Base-by-base conservation (phyloP, 2,888 invertebrate species). In the Coelinius sp. region DNA sequence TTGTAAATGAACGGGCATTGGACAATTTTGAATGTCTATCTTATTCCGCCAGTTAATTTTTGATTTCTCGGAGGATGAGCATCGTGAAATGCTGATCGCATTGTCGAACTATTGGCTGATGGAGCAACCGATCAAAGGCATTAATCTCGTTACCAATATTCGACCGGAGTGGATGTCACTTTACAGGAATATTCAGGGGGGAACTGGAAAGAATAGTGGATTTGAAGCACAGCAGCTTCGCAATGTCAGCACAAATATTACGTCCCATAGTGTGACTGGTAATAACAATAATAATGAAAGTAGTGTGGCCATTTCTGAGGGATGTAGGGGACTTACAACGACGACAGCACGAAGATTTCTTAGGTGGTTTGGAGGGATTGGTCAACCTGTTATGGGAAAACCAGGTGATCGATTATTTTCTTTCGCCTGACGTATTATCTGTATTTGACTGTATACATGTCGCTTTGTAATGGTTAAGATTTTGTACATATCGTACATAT, bases 331-430 rank as follows among this genome's bases (percentile, higher is more conserved):
- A 17, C 84, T 85, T 20, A 81, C 83, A 25, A 85, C 86, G 17
- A 88, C 89, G 27, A 89, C 89, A 7, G 89, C 90, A 10, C 89
- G 90, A 76, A 84, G 90, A 71, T 90, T 90, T 80, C 86, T 90
- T 75, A 87, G 89, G 79, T 90, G 90, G 90, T 90, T 90, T 79
- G 88, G 90, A 53, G 88, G 89, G 74, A 85, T 90, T 35, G 89
- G 90, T 59, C 89, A 90, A 68, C 90, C 90, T 73, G 89, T 90
- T 35, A 89, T 89, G 74, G 89, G 89, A 79, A 90, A 90, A 79
- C 88, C 89, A 84, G 89, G 88, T 85, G 83, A 84, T 66, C 59
- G 41, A 2, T 68, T 12, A 8, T 17, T 24, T 52, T 53, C 1
- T 25, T 53, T 22, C 1, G 3, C 2, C 4, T 7, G 6, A n/a